phyloP scores from a whole-genome alignment of 2,888 invertebrate species.

The Gordius sp. region DNA sequence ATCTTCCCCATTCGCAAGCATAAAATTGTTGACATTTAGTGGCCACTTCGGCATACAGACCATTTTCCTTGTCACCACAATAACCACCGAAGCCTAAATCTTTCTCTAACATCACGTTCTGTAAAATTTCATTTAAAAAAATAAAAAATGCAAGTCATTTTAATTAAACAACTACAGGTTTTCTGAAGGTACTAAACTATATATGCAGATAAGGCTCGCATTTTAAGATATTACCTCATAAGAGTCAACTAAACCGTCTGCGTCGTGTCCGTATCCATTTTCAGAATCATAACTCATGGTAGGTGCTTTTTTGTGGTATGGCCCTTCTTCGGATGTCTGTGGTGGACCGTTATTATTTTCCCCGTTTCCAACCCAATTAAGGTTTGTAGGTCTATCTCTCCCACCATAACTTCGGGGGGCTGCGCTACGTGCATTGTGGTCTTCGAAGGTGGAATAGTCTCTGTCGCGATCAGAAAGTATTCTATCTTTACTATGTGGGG shows the following conservation, averaged over 20 bases:
- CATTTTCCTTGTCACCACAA: conserved; percentile 8
- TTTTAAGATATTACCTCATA: no score
- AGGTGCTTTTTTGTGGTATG: not conserved
- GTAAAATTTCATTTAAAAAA: not conserved
- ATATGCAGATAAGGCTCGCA: no score
- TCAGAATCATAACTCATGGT: not conserved
- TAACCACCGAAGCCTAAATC: conserved; percentile 15
- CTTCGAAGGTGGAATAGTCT: not conserved
- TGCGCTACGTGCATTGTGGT: not conserved
- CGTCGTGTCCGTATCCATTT: conserved; percentile 7
- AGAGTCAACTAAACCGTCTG: not conserved
- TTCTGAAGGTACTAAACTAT: no score
- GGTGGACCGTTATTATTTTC: not conserved
- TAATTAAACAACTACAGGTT: no score
- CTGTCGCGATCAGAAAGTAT: no score
- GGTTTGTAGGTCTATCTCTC: not conserved
- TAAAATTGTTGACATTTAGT: conserved; percentile 8
- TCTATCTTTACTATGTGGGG: no score
- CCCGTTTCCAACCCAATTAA: not conserved
- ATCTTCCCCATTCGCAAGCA: conserved; percentile 8
- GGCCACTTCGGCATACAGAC: not conserved
- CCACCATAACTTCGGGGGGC: not conserved
- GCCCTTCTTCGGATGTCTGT: not conserved
- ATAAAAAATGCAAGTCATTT: no score
- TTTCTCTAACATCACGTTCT: conserved; percentile 14